Evolutionary conservation across 1,140 invertebrate species (phyloP), one percentile per base, ranked within the genome.

Genomic region (Caenorhabditis briggsae): DNA sequence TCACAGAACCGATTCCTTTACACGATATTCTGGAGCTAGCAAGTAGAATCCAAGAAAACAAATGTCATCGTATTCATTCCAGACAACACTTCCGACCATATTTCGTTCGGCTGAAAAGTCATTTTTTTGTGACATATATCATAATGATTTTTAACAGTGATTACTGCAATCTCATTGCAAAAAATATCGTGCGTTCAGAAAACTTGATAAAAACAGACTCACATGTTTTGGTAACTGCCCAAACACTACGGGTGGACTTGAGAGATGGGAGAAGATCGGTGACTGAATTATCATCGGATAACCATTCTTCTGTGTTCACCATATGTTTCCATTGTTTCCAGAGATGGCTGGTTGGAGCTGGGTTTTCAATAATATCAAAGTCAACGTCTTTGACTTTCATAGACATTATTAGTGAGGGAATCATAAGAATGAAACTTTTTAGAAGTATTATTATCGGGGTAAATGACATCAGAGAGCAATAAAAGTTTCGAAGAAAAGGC

Each of bases 1-100:
- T 64, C 14, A 82, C 74, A 50, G 58, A 53, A 23, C 74, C 85
- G 3, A 86, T 82, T 58, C 85, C 85, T 18, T 82, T 64, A 74
- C 85, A 2, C 85, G 50, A 11, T 58, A 53, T 56, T 82, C 56
- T 48, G 20, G 25, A 58, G 7, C 2, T n/a, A 82, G 16, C 2
- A 82, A 14, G 33, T 82, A 86, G 82, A 86, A 86, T 56, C 85
- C 85, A 2, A 86, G 86, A 14, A 23, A 86, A 9, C 82, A 82
- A 25, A 86, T 33, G 20, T 53, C 74, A 41, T 82, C 74, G 46
- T 82, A 86, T 23, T 82, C 85, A 74, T 86, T 86, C 85, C 85
- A 86, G 23, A 86, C 82, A 46, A 86, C 85, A 25, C 18, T 55
- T 16, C 74, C 85, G 7, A 86, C 41, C 18, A 59, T 50, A 20